Evolutionary conservation across 2,888 invertebrate species (phyloP), one percentile per base, ranked within the genome.

Genomic region (Ferrisia virgata): DNA sequence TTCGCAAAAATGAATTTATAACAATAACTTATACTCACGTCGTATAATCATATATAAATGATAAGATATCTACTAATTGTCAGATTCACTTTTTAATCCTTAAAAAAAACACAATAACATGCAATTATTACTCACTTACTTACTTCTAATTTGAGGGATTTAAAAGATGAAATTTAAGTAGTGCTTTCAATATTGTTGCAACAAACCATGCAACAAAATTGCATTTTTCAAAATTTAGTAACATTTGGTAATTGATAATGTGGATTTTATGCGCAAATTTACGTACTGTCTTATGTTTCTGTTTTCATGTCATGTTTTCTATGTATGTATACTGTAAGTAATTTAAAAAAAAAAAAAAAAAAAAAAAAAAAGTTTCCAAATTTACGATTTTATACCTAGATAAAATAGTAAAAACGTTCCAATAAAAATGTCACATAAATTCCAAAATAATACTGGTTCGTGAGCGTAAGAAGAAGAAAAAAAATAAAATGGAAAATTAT

Each of bases 401-500:
- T 76, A 76, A 76, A 69, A 18, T 76, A 28, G 64, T 15, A 36
- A 18, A 76, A 76, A 76, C 22, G 33, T 76, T 76, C 36, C 18
- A 76, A 76, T 76, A 28, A 76, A 76, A 76, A 76, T 76, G 72
- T 76, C 72, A 36, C 72, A 76, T 76, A 76, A 76, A 76, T 76
- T 76, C 28, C 13, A 36, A 15, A 18, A 8, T 33, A 36, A 76
- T 76, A 28, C 72, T 36, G 72, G 72, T 76, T 33, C 36, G 36
- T 36, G 36, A n/a, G 11, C 15, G 64, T 22, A 40, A 33, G 25
- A 36, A 15, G 39, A 18, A 78, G 22, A 40, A 76, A 76, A n/a
- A 79, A 40, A 40, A 40, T 80, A 80, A 47, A 80, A 53, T 25
- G 28, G 43, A 53, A 53, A 80, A 53, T 43, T 28, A 80, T 28